Evolutionary conservation across 1,140 invertebrate genomes (phyloP).

Genomic region (Conus ventricosus): DNA sequence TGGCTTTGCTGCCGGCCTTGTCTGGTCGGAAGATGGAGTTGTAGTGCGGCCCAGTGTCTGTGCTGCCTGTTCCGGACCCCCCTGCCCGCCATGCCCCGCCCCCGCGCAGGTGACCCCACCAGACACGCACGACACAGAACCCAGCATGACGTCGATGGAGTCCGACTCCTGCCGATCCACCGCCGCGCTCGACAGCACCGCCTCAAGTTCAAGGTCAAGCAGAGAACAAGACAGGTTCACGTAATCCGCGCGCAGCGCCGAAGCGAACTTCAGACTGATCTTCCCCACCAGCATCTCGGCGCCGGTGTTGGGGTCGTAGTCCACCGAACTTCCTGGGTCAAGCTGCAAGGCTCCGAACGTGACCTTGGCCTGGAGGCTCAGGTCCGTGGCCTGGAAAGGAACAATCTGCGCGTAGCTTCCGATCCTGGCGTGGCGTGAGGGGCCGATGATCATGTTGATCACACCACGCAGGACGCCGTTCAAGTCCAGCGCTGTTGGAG

Average conservation of each 20-base stretch:
- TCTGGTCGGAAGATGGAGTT: slow-evolving; percentile 61
- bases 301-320: slow-evolving; percentile 62
- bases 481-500: slow-evolving; percentile 55
- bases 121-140: slow-evolving; percentile 37
- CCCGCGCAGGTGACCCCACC: slow-evolving; percentile 37
- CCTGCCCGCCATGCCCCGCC: slow-evolving; percentile 61
- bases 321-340: slow-evolving; percentile 58
- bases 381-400: slow-evolving; percentile 50
- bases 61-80: slow-evolving; percentile 44
- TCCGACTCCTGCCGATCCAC: slow-evolving; percentile 51
- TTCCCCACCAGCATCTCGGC: slow-evolving; percentile 60
- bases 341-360: slow-evolving; percentile 63
- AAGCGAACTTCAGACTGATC: slow-evolving; percentile 58
- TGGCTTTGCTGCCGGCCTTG: slow-evolving; percentile 59
- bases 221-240: slow-evolving; percentile 60
- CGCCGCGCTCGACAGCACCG: slow-evolving; percentile 56
- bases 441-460: slow-evolving; percentile 58
- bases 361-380: slow-evolving; percentile 49
- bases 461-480: slow-evolving; percentile 62
- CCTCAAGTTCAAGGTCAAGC: slow-evolving; percentile 59
- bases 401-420: slow-evolving; percentile 59
- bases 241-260: slow-evolving; percentile 58
- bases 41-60: slow-evolving; percentile 50
- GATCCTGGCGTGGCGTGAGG: slow-evolving; percentile 55
- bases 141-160: slow-evolving; percentile 51